Evolutionary conservation across 1,140 invertebrate genomes (phyloP).

Genomic region (Rhopalosiphum maidis): DNA sequence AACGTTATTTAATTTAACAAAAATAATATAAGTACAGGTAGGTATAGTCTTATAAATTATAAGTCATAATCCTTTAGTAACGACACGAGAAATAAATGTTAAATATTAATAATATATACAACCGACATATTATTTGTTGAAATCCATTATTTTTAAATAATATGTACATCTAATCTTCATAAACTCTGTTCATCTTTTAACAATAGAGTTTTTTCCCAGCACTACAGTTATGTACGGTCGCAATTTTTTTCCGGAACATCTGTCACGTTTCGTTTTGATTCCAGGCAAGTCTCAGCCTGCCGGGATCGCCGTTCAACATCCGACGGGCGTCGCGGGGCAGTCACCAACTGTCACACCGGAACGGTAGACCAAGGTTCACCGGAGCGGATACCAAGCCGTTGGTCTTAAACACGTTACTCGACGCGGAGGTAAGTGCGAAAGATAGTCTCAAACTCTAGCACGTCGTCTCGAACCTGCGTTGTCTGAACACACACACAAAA

Average conservation of each 20-base stretch:
- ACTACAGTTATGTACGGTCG: not conserved
- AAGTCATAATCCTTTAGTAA: no score
- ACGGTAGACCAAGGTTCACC: constrained; percentile 72
- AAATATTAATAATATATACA: not conserved
- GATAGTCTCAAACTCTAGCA: not conserved
- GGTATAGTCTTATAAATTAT: no score
- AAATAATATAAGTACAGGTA: not conserved
- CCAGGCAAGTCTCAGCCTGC: constrained; percentile 92
- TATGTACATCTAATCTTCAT: not conserved
- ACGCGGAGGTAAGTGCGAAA: constrained; percentile 69
- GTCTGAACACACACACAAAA: not conserved
- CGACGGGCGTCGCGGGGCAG: constrained; percentile 86
- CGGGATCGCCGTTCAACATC: constrained; percentile 93
- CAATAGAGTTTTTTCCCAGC: not conserved
- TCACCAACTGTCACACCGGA: constrained; percentile 89
- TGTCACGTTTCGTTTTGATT: not conserved
- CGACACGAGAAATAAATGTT: not conserved
- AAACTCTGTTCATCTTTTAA: not conserved
- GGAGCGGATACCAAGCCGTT: constrained; percentile 90
- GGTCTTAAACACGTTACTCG: constrained; percentile 91
- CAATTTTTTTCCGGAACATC: not conserved
- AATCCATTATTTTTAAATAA: not conserved
- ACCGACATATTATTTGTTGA: not conserved
- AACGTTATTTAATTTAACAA: not conserved
- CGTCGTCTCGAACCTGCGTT: not conserved